Evolutionary conservation across 2,797 vertebrate genomes (phyloP).

Genomic region (Aselliscus stoliczkanus): DNA sequence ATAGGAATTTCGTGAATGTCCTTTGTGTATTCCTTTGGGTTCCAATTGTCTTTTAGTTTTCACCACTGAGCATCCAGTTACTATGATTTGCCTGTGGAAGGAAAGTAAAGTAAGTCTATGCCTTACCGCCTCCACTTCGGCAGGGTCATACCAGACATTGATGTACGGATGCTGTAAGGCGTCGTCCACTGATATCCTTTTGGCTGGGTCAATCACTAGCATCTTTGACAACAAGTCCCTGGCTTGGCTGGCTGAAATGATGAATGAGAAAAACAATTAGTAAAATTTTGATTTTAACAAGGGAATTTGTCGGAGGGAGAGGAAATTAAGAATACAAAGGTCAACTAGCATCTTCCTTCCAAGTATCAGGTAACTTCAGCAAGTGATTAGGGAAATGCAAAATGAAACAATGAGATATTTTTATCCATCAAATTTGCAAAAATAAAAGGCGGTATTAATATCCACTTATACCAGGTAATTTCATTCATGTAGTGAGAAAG

Average conservation of each 20-base stretch:
- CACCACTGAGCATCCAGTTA: background rate
- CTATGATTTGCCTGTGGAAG: background rate
- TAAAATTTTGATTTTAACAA: background rate
- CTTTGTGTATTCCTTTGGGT: background rate
- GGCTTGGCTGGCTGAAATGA: conserved; percentile 95
- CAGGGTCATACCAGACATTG: conserved; percentile 99
- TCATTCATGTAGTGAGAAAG: background rate
- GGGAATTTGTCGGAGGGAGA: background rate
- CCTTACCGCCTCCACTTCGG: conserved; percentile 98
- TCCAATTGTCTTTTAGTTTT: background rate
- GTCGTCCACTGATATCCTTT: conserved; percentile 98
- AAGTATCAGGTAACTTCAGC: background rate
- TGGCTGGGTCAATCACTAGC: conserved; percentile 97
- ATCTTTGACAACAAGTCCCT: conserved; percentile 99
- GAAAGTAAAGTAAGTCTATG: background rate
- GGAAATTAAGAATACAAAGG: background rate
- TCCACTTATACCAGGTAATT: background rate
- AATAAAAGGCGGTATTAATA: background rate
- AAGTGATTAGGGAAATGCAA: background rate
- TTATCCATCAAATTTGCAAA: background rate
- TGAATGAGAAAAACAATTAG: conserved; percentile 51
- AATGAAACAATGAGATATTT: background rate
- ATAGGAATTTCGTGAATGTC: background rate
- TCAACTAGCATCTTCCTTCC: background rate
- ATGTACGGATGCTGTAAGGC: conserved; percentile 99